Percentiles rank a stretch among this genome's conserved stretches.
phyloP scores from a whole-genome alignment of 1,140 invertebrate genomes.

The Drosophila tristis region DNA sequence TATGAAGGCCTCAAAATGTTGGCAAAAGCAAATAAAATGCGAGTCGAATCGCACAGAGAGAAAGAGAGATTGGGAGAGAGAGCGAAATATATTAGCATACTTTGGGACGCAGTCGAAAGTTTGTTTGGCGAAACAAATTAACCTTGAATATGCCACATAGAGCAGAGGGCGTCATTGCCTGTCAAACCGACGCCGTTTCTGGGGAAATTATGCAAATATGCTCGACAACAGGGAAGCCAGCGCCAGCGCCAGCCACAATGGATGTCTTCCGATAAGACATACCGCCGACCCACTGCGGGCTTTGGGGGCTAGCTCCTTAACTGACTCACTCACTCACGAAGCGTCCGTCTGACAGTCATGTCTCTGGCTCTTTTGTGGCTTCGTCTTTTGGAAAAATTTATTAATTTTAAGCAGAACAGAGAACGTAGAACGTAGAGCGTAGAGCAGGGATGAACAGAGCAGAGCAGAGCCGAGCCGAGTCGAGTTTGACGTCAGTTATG shows the following conservation, averaged over 20 bases:
- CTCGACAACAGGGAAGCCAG: slow-evolving; percentile 29
- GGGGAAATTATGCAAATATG: slow-evolving; percentile 61
- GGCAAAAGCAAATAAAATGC: slow-evolving; percentile 47
- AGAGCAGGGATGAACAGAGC: no score
- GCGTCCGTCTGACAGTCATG: slow-evolving; percentile 28
- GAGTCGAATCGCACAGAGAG: slow-evolving; percentile 12
- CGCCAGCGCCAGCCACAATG: slow-evolving; percentile 31
- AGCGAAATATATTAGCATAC: slow-evolving; percentile 71
- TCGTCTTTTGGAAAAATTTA: slow-evolving; percentile 46
- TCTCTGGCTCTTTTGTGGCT: slow-evolving; percentile 19
- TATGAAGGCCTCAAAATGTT: slow-evolving; percentile 63
- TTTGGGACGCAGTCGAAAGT: slow-evolving; percentile 57
- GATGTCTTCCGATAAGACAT: slow-evolving; percentile 34
- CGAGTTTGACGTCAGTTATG: slow-evolving; percentile 55
- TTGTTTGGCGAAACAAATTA: slow-evolving; percentile 75
- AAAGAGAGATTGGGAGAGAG: slow-evolving; percentile 1
- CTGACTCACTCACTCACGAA: neutral
- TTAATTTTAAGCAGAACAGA: slow-evolving; percentile 62
- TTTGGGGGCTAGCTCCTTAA: slow-evolving; percentile 6
- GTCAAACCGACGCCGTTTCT: slow-evolving; percentile 33
- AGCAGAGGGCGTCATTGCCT: slow-evolving; percentile 6
- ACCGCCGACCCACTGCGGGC: no score
- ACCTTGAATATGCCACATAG: slow-evolving; percentile 63
- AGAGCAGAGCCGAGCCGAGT: neutral
- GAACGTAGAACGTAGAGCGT: no score